Percentiles rank a stretch among this genome's conserved stretches.
Conservation (phyloP, 2,888 invertebrate genomes). For the Eudasyphora cyanicolor region DNA sequence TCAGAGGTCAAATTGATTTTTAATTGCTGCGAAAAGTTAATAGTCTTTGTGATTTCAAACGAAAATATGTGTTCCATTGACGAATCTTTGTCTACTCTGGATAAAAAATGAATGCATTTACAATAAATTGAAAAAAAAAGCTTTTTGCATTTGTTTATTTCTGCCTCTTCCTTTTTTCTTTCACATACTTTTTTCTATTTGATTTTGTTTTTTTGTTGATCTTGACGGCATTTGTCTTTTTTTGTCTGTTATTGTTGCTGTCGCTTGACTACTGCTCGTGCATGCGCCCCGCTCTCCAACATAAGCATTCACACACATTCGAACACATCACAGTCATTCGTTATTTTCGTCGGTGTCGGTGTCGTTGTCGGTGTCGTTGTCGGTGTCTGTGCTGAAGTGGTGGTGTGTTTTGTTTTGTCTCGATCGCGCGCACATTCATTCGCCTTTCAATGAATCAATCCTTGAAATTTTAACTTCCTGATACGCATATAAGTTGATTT, state of each 20-base stretch:
- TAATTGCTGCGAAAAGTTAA: no score
- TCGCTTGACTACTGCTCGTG: conserved; percentile 51
- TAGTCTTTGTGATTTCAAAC: no score
- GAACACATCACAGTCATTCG: neutral
- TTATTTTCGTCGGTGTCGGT: conserved; percentile 54
- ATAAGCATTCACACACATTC: neutral
- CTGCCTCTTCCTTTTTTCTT: conserved; percentile 29
- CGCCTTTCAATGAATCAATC: conserved; percentile 79
- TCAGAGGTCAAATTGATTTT: no score
- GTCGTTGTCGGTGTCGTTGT: conserved; percentile 58
- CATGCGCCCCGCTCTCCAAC: conserved; percentile 46
- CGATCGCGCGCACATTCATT: conserved; percentile 63
- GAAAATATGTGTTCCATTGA: no score
- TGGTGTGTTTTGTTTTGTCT: conserved; percentile 66
- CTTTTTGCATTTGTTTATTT: conserved; percentile 16
- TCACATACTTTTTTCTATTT: conserved; percentile 35
- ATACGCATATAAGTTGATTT: conserved; percentile 76
- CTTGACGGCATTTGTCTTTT: conserved; percentile 58
- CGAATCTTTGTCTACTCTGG: neutral
- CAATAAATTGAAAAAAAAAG: conserved; percentile 33
- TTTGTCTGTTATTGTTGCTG: conserved; percentile 41
- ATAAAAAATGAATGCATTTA: neutral
- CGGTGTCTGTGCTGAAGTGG: conserved; percentile 68
- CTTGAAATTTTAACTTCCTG: conserved; percentile 79
- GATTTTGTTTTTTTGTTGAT: conserved; percentile 57